These are phyloP conservation scores for Malaclemys terrapin DNA, from an alignment of 2,113 vertebrate genomes.

Conservation along the genomic window DNA sequence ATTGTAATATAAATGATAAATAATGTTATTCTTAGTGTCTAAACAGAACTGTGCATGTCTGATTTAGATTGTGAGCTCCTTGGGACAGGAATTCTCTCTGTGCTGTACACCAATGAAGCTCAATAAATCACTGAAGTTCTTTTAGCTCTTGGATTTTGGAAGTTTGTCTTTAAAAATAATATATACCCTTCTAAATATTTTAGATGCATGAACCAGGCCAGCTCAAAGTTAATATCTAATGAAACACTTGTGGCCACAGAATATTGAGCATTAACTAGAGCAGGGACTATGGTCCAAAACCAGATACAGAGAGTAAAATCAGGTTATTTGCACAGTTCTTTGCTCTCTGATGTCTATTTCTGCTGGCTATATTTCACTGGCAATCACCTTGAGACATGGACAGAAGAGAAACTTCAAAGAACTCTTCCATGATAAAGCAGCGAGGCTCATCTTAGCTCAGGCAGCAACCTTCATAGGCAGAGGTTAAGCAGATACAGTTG, in stretches of 20 bases:
- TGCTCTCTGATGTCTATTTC: background rate
- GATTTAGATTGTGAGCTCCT: accelerated
- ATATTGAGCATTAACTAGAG: background rate
- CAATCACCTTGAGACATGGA: slow-evolving; percentile 24
- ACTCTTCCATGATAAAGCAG: background rate
- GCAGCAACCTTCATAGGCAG: slow-evolving; percentile 16
- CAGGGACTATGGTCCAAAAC: background rate
- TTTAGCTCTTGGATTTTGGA: background rate
- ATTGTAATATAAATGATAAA: background rate
- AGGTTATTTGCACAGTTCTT: background rate
- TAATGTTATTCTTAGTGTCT: background rate
- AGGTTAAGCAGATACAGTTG: slow-evolving; percentile 36
- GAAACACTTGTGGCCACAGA: background rate
- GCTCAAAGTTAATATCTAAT: background rate
- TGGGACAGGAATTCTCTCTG: background rate
- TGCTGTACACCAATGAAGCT: background rate
- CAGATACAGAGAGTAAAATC: slow-evolving; percentile 6
- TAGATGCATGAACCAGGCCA: background rate
- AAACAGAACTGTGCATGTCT: background rate
- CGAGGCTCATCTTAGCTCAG: background rate
- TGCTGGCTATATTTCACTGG: slow-evolving; percentile 29
- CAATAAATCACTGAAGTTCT: background rate
- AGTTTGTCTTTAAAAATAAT: background rate
- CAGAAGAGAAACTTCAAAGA: slow-evolving; percentile 29
- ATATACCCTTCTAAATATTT: background rate